Evolutionary conservation across 2,797 vertebrate genomes (phyloP).

Genomic region (Melanotaenia maccullochi): DNA sequence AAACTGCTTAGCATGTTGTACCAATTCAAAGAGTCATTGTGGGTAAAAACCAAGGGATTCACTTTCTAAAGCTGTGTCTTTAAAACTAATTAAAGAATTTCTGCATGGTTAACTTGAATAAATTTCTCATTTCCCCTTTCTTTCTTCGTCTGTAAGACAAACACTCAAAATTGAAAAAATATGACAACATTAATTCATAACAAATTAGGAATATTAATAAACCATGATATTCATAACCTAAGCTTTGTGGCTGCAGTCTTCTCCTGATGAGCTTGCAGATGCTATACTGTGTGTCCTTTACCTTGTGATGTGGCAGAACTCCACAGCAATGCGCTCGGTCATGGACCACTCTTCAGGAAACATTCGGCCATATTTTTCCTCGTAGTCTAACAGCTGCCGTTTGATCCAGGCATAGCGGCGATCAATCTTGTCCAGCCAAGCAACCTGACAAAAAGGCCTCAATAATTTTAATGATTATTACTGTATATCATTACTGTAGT

Average conservation of each 20-base stretch:
- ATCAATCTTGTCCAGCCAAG: constrained; percentile 98
- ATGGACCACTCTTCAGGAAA: constrained; percentile 97
- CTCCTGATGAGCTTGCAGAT: not conserved
- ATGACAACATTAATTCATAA: not conserved
- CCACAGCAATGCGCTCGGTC: constrained; percentile 96
- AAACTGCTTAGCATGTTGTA: constrained; percentile 37
- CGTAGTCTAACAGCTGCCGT: constrained; percentile 96
- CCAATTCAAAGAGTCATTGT: constrained; percentile 25
- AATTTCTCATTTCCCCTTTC: not conserved
- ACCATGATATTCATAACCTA: not conserved
- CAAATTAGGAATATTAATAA: not conserved
- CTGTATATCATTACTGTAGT: not conserved
- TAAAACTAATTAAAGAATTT: constrained; percentile 23
- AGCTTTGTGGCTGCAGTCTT: not conserved
- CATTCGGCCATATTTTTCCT: constrained; percentile 97
- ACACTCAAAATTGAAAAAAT: not conserved
- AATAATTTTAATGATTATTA: too few relatives aligned
- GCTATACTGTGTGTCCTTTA: constrained; percentile 19
- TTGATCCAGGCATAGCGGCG: constrained; percentile 98
- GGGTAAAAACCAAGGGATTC: constrained; percentile 22
- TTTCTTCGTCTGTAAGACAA: not conserved
- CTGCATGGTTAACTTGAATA: constrained; percentile 17
- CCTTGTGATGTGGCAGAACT: constrained; percentile 97
- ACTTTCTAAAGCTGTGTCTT: constrained; percentile 14
- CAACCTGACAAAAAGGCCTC: constrained; percentile 78